Percentiles rank a stretch among this genome's conserved stretches.
phyloP scores from a whole-genome alignment of 2,113 vertebrate genomes.

The Eublepharis macularius region DNA sequence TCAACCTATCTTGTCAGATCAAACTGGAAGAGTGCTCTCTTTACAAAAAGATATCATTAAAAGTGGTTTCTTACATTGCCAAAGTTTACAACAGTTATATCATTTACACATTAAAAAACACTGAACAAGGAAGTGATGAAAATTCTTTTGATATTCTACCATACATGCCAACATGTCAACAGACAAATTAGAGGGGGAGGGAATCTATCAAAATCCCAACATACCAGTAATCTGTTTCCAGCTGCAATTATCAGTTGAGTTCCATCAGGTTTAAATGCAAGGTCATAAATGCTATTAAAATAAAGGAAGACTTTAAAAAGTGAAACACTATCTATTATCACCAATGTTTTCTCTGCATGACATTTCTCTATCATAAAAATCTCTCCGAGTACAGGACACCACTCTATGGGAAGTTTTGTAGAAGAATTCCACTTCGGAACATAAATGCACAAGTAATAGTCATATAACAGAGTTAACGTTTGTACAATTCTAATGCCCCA shows the following conservation, averaged over 20 bases:
- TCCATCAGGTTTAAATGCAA: slow-evolving; percentile 97
- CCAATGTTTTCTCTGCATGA: neutral
- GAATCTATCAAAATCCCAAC: slow-evolving; percentile 35
- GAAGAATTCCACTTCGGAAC: neutral
- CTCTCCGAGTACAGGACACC: neutral
- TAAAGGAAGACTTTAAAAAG: slow-evolving; percentile 44
- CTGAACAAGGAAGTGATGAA: slow-evolving; percentile 22
- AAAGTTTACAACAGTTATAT: neutral
- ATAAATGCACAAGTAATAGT: neutral
- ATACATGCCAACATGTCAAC: neutral
- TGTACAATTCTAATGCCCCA: neutral
- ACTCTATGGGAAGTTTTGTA: neutral
- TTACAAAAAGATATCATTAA: slow-evolving; percentile 11
- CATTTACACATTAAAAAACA: neutral
- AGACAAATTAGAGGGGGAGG: neutral
- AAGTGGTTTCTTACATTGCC: slow-evolving; percentile 20
- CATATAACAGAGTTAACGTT: neutral
- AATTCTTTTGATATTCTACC: neutral
- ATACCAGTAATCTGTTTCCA: slow-evolving; percentile 92
- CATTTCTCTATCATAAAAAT: neutral
- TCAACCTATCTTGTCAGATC: neutral
- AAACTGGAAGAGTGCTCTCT: slow-evolving; percentile 41
- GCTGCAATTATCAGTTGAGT: slow-evolving; percentile 95
- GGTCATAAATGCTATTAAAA: slow-evolving; percentile 87
- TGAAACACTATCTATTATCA: neutral